Base-by-base conservation (phyloP, 2,797 vertebrate genomes). In the Adelosebastes latens region DNA sequence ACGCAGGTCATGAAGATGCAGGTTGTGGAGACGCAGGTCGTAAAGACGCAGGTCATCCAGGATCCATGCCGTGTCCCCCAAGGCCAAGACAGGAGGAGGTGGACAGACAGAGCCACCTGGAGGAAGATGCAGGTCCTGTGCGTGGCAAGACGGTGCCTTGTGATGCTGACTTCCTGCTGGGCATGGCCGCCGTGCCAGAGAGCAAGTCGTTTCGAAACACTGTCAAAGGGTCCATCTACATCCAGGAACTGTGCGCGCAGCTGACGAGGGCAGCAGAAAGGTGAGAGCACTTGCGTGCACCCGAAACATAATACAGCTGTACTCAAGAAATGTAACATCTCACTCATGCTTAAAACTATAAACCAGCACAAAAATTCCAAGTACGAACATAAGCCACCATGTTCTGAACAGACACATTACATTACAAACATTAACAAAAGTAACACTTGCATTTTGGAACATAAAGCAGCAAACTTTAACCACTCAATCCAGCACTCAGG, bases 201-300 rank as follows among this genome's bases (percentile, higher is more conserved):
- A 89, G 1, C 86, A 86, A 2, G 24, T 86, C 92, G 0, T 95
- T 93, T 70, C 71, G 94, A 72, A 27, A 82, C 85, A 72, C 2
- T 0, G 0, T 0, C 22, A 81, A 1, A 0, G 94, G 94, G 22
- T 93, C 92, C 63, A 90, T 95, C 83, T 95, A 93, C 89, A 95
- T 94, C 84, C 94, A 95, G 77, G 81, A 92, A 65, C 87, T 95
- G 36, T 95, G 94, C 79, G 42, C 0, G 0, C 92, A 94, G 82
- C 83, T 95, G 69, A 1, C 0, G 0, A 12, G 0, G 20, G 52
- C 93, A n/a, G 94, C 93, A 29, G 0, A 10, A 16, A 93, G 90
- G 94, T 95, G 69, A 91, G 84, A 27, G 29, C 36, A 39, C 36
- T 39, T 0, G 12, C 36, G 0, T 39, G 36, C 36, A 13, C 36